Conservation (phyloP, 1,140 invertebrate species). For the Heterodera carotae region DNA sequence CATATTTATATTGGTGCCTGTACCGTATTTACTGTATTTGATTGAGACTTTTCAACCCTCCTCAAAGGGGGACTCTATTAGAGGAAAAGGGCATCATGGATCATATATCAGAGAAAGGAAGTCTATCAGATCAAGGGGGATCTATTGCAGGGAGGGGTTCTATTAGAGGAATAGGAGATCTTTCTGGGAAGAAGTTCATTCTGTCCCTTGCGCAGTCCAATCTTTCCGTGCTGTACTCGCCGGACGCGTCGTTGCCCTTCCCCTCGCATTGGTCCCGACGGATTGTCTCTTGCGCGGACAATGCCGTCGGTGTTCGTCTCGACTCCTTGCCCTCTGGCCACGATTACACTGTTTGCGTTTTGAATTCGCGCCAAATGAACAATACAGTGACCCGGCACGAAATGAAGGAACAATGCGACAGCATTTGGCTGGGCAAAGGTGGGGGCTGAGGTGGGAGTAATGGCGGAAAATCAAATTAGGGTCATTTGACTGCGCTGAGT, state of each 20-base stretch:
- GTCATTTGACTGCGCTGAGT: slow-evolving; percentile 5
- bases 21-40: too few species aligned
- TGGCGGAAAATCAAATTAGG: too few species aligned
- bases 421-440: slow-evolving; percentile 49
- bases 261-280: slow-evolving; percentile 29
- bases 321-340: slow-evolving; percentile 49
- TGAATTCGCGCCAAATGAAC: slow-evolving; percentile 32
- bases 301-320: slow-evolving; percentile 47
- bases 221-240: slow-evolving; percentile 58
- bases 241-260: slow-evolving; percentile 37
- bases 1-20: too few species aligned
- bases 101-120: too few species aligned
- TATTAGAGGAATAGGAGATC: too few species aligned
- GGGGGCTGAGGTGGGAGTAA: background rate
- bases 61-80: too few species aligned
- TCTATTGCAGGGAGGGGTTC: too few species aligned
- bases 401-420: slow-evolving; percentile 52
- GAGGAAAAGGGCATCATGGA: too few species aligned
- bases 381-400: slow-evolving; percentile 29
- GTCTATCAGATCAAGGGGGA: too few species aligned
- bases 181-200: too few species aligned
- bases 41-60: too few species aligned
- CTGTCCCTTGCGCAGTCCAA: slow-evolving; percentile 37
- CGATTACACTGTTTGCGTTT: slow-evolving; percentile 56
- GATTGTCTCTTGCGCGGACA: slow-evolving; percentile 51